A percentile compares a stretch with the other conserved stretches of the same genome.
Conservation (phyloP, 2,888 invertebrate species). For the Acrocyrtus sp. region DNA sequence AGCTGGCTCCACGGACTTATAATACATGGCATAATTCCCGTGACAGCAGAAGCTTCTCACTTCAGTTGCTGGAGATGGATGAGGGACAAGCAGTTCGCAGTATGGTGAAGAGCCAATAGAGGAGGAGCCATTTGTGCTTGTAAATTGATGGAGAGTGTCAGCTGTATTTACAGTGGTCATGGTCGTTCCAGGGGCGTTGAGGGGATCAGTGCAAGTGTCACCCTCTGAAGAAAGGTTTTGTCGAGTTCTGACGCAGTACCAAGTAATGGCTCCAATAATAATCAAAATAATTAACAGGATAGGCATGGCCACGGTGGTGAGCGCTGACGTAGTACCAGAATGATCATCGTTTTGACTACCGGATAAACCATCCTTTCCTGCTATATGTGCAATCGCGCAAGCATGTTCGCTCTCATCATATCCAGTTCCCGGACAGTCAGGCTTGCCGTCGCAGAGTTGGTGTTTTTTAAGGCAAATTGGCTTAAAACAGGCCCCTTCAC, state of each 20-base stretch:
- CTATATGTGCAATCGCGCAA: conserved; percentile 11
- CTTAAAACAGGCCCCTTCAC: conserved; percentile 44
- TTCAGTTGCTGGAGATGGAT: conserved; percentile 60
- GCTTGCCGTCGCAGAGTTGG: conserved; percentile 50
- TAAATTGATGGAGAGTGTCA: conserved; percentile 52
- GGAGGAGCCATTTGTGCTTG: conserved; percentile 53
- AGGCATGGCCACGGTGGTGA: conserved; percentile 48
- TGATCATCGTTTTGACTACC: not conserved
- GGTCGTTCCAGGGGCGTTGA: conserved; percentile 53
- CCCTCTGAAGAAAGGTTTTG: conserved; percentile 30
- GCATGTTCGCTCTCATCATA: conserved; percentile 53
- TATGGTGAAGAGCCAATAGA: conserved; percentile 59
- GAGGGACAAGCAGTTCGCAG: conserved; percentile 60
- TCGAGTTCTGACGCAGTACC: conserved; percentile 43
- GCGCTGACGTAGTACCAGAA: conserved; percentile 15
- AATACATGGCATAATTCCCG: conserved; percentile 50
- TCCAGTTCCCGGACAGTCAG: conserved; percentile 44
- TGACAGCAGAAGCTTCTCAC: conserved; percentile 57
- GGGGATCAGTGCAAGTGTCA: conserved; percentile 46
- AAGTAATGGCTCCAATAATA: conserved; percentile 33
- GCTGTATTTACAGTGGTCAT: conserved; percentile 56
- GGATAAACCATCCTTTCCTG: not conserved
- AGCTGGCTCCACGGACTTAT: conserved; percentile 65
- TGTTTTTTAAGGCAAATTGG: conserved; percentile 42
- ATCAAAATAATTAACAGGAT: conserved; percentile 39